A percentile compares a stretch with the other conserved stretches of the same genome.
Conservation (phyloP, 1,140 invertebrate species). For the Drosophila kanapiae region DNA sequence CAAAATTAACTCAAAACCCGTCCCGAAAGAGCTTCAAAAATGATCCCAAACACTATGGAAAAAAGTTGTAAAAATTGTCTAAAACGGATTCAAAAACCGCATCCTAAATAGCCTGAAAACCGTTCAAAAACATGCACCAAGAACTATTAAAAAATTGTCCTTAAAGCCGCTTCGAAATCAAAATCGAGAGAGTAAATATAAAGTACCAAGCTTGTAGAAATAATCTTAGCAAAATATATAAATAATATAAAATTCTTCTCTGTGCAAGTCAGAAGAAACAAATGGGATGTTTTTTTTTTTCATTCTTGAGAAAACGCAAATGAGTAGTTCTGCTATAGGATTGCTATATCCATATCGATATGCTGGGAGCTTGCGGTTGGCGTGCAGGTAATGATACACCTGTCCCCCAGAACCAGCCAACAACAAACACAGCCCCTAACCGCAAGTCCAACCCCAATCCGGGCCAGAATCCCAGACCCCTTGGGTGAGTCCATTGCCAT, state of each 20-base stretch:
- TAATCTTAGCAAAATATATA: neutral
- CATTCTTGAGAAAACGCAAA: conserved; percentile 58
- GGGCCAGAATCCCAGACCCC: conserved; percentile 5
- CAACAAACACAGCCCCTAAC: neutral
- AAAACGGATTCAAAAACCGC: too few species aligned
- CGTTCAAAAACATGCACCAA: neutral
- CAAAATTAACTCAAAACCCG: too few species aligned
- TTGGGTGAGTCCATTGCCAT: conserved; percentile 58
- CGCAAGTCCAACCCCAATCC: neutral
- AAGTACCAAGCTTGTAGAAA: too few species aligned
- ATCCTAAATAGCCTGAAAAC: neutral
- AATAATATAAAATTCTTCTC: neutral
- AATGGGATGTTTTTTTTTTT: neutral
- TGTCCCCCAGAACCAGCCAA: conserved; percentile 2
- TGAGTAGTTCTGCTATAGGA: conserved; percentile 64
- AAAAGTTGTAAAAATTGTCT: too few species aligned
- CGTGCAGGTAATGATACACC: conserved; percentile 43
- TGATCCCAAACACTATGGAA: too few species aligned
- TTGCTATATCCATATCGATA: conserved; percentile 60
- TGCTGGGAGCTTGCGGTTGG: conserved; percentile 67
- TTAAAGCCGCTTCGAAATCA: neutral
- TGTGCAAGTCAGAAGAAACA: neutral
- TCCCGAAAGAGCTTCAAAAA: too few species aligned
- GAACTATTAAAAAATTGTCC: rapidly evolving
- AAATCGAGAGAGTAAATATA: neutral